These are phyloP conservation scores for Oscheius sp. DNA, from an alignment of 2,888 invertebrate species.

Conservation along the genomic window DNA sequence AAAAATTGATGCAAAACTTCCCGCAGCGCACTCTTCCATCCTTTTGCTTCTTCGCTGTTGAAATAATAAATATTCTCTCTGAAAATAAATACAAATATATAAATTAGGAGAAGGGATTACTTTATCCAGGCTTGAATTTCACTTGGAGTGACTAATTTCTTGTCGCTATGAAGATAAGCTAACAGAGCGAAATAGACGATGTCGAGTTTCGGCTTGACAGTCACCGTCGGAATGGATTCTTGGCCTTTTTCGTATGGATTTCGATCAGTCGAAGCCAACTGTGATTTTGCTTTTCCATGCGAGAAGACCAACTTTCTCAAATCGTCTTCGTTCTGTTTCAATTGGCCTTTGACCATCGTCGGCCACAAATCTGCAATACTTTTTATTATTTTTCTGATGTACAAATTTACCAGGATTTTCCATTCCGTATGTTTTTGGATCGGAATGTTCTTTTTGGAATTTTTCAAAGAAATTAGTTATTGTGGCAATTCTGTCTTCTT, in stretches of 20 bases:
- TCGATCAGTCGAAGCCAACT: neutral
- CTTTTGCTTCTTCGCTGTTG: neutral
- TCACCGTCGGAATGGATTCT: neutral
- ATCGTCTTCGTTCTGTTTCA: neutral
- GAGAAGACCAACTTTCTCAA: neutral
- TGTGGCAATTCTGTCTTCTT: neutral
- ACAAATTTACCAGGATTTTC: constrained; percentile 4
- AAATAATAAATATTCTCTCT: constrained; percentile 5
- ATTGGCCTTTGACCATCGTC: constrained; percentile 4
- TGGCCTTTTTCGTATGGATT: neutral
- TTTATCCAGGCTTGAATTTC: neutral
- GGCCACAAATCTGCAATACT: neutral
- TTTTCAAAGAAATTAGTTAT: neutral
- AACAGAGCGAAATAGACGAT: neutral
- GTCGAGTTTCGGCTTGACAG: neutral
- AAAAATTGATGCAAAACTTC: neutral
- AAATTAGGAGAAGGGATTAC: neutral
- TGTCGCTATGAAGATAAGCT: neutral
- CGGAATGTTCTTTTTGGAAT: neutral
- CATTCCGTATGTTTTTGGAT: constrained; percentile 11
- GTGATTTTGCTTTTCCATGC: neutral
- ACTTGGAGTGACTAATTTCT: neutral
- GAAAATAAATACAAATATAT: neutral
- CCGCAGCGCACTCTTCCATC: constrained; percentile 3
- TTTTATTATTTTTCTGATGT: neutral